phyloP scores from a whole-genome alignment of 2,797 vertebrate genomes.

The Sebastolobus alascanus region DNA sequence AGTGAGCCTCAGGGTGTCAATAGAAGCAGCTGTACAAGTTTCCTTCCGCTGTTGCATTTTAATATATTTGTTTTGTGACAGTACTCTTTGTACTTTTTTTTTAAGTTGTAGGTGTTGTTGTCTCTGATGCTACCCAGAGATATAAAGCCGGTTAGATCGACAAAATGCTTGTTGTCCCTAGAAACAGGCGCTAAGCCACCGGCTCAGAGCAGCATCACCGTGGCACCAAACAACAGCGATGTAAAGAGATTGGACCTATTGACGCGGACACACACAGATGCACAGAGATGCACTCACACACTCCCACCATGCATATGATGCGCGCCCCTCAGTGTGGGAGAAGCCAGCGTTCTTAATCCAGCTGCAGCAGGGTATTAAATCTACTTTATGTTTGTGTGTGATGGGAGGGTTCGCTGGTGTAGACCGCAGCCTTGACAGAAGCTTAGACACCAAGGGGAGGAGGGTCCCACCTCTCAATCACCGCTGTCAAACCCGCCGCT shows the following conservation, averaged over 20 bases:
- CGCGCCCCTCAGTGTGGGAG: slow-evolving; percentile 29
- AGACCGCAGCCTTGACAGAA: slow-evolving; percentile 45
- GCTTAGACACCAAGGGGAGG: slow-evolving; percentile 34
- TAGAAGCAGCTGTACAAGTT: slow-evolving; percentile 10
- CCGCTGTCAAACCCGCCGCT: slow-evolving; percentile 8
- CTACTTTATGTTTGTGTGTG: slow-evolving; percentile 62
- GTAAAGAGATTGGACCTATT: slow-evolving; percentile 48
- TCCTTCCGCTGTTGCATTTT: neutral
- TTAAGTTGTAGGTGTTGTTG: neutral
- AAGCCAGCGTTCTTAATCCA: slow-evolving; percentile 67
- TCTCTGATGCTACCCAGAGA: neutral
- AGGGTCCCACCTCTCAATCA: slow-evolving; percentile 26
- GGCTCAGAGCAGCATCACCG: slow-evolving; percentile 36
- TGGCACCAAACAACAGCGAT: slow-evolving; percentile 39
- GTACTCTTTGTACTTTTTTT: neutral
- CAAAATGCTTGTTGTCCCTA: slow-evolving; percentile 35
- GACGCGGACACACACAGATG: slow-evolving; percentile 6
- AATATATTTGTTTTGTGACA: neutral
- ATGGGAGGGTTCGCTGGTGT: slow-evolving; percentile 47
- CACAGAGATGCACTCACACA: slow-evolving; percentile 14
- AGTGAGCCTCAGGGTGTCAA: neutral
- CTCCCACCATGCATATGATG: slow-evolving; percentile 13
- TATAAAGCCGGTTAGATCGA: slow-evolving; percentile 4
- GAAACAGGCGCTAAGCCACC: slow-evolving; percentile 33
- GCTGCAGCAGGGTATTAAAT: slow-evolving; percentile 66